A percentile compares a stretch with the other conserved stretches of the same genome.
phyloP scores from a whole-genome alignment of 1,140 invertebrate genomes.

The Onthophagus taurus region DNA sequence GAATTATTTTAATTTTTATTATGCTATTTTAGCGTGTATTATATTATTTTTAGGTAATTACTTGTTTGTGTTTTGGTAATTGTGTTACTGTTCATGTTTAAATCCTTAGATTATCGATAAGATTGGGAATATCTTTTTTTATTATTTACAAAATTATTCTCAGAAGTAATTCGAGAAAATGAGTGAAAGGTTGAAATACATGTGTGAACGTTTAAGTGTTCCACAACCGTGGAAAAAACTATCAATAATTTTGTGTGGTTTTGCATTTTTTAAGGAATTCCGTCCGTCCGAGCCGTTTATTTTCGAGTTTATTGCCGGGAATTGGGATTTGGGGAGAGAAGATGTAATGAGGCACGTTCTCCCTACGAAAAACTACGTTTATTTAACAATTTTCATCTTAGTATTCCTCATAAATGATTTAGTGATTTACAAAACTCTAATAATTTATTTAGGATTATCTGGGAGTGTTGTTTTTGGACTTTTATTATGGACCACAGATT shows the following conservation, averaged over 20 bases:
- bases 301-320: constrained; percentile 58
- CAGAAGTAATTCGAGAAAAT: too few relatives aligned
- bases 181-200: too few relatives aligned
- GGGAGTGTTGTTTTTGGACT: constrained; percentile 62
- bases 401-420: constrained; percentile 73
- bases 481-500: constrained; percentile 58
- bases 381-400: constrained; percentile 55
- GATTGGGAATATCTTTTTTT: too few relatives aligned
- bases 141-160: too few relatives aligned
- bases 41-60: too few relatives aligned
- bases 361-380: constrained; percentile 66
- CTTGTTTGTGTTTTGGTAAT: too few relatives aligned
- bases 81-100: too few relatives aligned
- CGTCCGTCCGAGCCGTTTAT: constrained; percentile 69
- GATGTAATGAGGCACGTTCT: constrained; percentile 64
- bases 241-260: constrained; percentile 57
- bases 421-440: constrained; percentile 74
- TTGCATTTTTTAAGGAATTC: constrained; percentile 73
- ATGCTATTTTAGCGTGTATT: too few relatives aligned
- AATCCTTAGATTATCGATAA: too few relatives aligned
- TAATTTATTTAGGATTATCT: constrained; percentile 60
- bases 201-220: too few relatives aligned
- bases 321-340: constrained; percentile 55
- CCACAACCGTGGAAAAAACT: constrained; percentile 59
- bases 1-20: too few relatives aligned